These are phyloP conservation scores for Liopterus haemorrhoidalis DNA, from an alignment of 2,888 invertebrate genomes.

Conservation along the genomic window DNA sequence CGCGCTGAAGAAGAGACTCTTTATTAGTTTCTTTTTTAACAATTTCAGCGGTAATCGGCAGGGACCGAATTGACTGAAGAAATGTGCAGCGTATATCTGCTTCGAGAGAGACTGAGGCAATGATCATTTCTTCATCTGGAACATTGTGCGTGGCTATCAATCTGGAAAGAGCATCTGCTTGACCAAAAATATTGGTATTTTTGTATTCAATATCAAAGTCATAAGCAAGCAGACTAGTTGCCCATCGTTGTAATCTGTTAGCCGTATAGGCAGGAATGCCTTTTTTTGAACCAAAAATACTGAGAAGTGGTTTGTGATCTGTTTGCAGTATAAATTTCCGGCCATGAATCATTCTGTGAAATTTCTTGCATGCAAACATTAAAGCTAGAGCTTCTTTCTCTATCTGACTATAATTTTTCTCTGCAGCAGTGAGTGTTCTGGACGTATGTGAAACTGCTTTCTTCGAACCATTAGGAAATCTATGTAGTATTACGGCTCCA, in stretches of 20 bases:
- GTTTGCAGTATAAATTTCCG: slow-evolving; percentile 37
- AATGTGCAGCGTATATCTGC: not conserved
- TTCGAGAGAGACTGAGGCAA: not conserved
- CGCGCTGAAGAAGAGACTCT: too few species aligned
- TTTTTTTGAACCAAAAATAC: slow-evolving; percentile 37
- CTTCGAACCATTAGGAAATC: not conserved
- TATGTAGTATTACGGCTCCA: not conserved
- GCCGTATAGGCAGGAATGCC: slow-evolving; percentile 27
- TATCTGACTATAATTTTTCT: slow-evolving; percentile 38
- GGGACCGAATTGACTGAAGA: not conserved
- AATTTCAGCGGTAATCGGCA: not conserved
- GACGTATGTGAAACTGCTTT: slow-evolving; percentile 30
- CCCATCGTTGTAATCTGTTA: slow-evolving; percentile 31
- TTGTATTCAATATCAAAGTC: slow-evolving; percentile 31
- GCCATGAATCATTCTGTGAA: too few species aligned
- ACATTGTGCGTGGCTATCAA: slow-evolving; percentile 20
- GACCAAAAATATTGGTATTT: slow-evolving; percentile 29
- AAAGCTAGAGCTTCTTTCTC: slow-evolving; percentile 39
- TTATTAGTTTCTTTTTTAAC: not conserved
- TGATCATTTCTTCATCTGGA: slow-evolving; percentile 1
- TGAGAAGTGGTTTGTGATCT: slow-evolving; percentile 36
- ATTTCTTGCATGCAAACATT: too few species aligned
- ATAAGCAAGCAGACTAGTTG: slow-evolving; percentile 28
- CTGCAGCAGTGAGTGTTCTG: slow-evolving; percentile 34
- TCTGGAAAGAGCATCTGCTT: slow-evolving; percentile 30